Percentiles rank a stretch among this genome's conserved stretches.
Evolutionary conservation across 2,888 invertebrate species (phyloP).

Genomic region (Cephonodes hylas): DNA sequence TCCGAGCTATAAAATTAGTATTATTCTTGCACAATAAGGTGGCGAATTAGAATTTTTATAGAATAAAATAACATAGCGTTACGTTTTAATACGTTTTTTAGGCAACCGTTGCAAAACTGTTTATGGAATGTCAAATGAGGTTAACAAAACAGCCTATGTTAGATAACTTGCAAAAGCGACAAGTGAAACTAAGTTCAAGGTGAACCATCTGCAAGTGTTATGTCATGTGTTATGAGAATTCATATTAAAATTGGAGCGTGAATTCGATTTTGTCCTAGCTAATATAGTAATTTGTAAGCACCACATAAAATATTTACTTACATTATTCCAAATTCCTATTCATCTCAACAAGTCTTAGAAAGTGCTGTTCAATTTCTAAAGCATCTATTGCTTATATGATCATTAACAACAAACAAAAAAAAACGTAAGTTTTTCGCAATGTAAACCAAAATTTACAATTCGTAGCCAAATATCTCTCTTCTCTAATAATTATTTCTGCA

Average conservation of each 20-base stretch:
- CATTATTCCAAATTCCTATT: no score
- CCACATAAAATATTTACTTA: not conserved
- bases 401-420: no score
- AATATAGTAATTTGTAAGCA: not conserved
- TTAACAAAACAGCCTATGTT: not conserved
- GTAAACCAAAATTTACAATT: no score
- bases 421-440: no score
- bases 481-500: no score
- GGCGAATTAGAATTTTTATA: not conserved
- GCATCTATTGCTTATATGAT: no score
- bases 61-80: not conserved
- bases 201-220: not conserved
- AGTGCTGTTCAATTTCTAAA: no score
- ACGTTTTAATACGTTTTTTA: not conserved
- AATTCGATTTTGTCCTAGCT: not conserved
- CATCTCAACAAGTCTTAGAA: no score
- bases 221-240: not conserved
- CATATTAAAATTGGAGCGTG: not conserved
- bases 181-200: not conserved
- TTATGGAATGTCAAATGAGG: not conserved
- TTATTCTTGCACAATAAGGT: not conserved
- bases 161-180: not conserved
- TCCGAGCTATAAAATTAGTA: not conserved
- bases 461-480: no score
- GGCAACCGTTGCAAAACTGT: not conserved